Conservation (phyloP, 2,113 vertebrate genomes). For the Fukomys damarensis region DNA sequence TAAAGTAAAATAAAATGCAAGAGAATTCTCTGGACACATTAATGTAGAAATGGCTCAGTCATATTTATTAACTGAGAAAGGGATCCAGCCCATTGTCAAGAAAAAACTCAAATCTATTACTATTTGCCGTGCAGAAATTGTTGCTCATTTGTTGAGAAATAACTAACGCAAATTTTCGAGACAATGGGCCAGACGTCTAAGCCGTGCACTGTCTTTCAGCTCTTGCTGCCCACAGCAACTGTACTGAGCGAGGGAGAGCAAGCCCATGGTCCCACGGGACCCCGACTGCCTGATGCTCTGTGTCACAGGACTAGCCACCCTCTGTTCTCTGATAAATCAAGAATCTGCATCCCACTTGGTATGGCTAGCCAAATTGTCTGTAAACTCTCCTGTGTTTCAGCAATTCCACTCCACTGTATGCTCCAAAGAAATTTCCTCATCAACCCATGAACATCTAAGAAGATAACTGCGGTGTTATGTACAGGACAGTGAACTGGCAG, state of each 20-base stretch:
- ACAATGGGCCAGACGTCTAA: not conserved
- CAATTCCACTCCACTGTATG: not conserved
- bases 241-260: not conserved
- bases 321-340: not conserved
- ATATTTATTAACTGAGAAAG: not conserved
- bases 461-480: not conserved
- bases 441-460: not conserved
- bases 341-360: not conserved
- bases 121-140: not conserved
- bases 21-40: not conserved
- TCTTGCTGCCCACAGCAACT: not conserved
- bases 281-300: too few species aligned
- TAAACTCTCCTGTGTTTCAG: not conserved
- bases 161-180: not conserved
- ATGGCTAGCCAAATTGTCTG: not conserved
- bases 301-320: not conserved
- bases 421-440: not conserved
- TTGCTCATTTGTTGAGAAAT: not conserved
- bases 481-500: not conserved
- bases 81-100: not conserved
- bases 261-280: not conserved
- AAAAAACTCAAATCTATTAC: not conserved
- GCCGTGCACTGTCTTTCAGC: not conserved
- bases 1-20: not conserved
- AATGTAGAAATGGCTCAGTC: not conserved